Base-by-base conservation (phyloP, 2,113 vertebrate species). In the Pedionomus torquatus region DNA sequence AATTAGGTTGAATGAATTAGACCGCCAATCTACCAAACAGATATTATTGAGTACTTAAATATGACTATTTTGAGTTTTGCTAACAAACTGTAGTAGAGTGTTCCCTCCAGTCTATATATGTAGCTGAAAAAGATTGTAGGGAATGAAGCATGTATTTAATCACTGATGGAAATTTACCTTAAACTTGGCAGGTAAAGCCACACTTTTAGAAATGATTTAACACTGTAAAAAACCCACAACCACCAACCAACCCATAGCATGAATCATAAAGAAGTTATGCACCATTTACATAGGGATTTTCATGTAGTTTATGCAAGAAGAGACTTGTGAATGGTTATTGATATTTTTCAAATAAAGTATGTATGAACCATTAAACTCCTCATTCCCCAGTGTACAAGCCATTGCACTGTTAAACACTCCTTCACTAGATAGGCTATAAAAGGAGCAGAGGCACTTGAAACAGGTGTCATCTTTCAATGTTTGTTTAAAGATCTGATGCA, bases 261-360 rank as follows among this genome's bases (percentile, higher is more conserved):
- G 97, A 98, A 97, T 97, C 95, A 95, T 97, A 98, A 97, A 98
- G 94, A 97, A 96, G 96, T 39, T 96, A 97, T 97, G 96, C 95
- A 96, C 95, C 96, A 98, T 98, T 98, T 98, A 95, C 93, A 97
- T 97, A 79, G 46, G 63, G 35, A 97, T 97, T 98, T 98, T 98
- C 92, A 96, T 95, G 91, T 81, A 96, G 95, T 96, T 97, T 97
- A 96, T 98, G 96, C 96, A 98, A 98, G 96, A 97, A 97, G 89
- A 97, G 90, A 77, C 90, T 87, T 94, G 92, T 96, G 98, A 98
- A 98, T 96, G 80, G 93, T 98, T 98, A 98, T 95, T 98, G 97
- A 98, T 97, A 98, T 97, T 98, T 98, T 98, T 97, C 94, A 97
- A 96, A 98, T 98, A 96, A 97, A 97, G 95, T 97, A 93, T 97